Conservation (phyloP, 2,888 invertebrate species). For the Epistrophe eligans region DNA sequence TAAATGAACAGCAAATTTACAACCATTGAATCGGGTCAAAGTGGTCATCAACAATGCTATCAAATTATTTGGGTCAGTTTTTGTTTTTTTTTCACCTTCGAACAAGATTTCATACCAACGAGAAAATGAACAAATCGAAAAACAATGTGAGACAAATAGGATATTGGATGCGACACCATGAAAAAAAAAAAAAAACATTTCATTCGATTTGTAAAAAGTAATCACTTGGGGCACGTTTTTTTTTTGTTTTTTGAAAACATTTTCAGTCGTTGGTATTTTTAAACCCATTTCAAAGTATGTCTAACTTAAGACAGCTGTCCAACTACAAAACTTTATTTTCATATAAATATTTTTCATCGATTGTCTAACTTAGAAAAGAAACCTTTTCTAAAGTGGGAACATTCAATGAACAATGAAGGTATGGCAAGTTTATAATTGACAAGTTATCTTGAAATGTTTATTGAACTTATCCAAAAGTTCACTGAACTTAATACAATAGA, state of each 20-base stretch:
- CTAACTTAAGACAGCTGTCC: too few relatives aligned
- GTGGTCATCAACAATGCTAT: conserved; percentile 15
- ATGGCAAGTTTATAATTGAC: too few relatives aligned
- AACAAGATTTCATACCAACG: not conserved
- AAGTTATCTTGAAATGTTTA: too few relatives aligned
- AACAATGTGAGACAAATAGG: not conserved
- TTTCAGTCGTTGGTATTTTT: not conserved
- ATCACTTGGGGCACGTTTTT: not conserved
- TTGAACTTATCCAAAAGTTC: too few relatives aligned
- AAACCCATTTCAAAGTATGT: too few relatives aligned
- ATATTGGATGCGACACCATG: not conserved
- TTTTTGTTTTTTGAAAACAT: not conserved
- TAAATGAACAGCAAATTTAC: not conserved
- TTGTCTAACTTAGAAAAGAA: too few relatives aligned
- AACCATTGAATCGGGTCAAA: conserved; percentile 1
- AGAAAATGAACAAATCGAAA: not conserved
- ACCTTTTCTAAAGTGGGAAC: too few relatives aligned
- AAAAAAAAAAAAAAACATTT: not conserved
- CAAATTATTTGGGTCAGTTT: conserved; percentile 4
- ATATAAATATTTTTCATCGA: too few relatives aligned
- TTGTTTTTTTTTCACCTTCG: not conserved
- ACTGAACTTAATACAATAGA: too few relatives aligned
- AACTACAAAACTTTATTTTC: too few relatives aligned
- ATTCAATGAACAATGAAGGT: too few relatives aligned
- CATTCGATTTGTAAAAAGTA: not conserved